Conservation (phyloP, 2,888 invertebrate genomes). For the Leptinotarsa juncta region DNA sequence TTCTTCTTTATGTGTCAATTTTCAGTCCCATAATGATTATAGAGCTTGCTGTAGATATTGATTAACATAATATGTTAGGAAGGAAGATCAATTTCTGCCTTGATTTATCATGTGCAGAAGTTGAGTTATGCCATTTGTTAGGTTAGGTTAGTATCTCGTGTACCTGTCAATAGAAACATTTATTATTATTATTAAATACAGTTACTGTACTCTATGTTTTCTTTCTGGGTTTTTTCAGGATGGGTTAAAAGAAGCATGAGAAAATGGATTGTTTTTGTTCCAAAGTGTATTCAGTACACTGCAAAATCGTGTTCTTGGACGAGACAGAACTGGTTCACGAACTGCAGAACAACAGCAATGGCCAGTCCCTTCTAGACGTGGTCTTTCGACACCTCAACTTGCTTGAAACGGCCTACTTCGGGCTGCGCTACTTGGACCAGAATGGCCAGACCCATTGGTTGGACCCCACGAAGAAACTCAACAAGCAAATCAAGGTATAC, state of each 20-base stretch:
- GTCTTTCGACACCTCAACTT: slow-evolving; percentile 94
- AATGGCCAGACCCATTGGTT: slow-evolving; percentile 98
- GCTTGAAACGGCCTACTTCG: slow-evolving; percentile 96
- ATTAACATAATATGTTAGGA: too few species aligned
- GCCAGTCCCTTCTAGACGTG: slow-evolving; percentile 90
- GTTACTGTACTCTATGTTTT: too few species aligned
- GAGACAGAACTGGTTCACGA: slow-evolving; percentile 91
- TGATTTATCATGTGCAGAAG: too few species aligned
- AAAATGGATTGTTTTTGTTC: slow-evolving; percentile 65
- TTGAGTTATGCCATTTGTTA: too few species aligned
- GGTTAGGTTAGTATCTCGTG: too few species aligned
- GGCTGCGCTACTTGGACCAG: slow-evolving; percentile 90
- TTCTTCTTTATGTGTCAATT: too few species aligned
- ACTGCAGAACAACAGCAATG: slow-evolving; percentile 89
- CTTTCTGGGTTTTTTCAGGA: not conserved
- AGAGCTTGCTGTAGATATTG: too few species aligned
- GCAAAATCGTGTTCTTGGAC: slow-evolving; percentile 89
- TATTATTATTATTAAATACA: too few species aligned
- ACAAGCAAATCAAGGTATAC: slow-evolving; percentile 78
- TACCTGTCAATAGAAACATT: too few species aligned
- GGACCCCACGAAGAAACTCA: slow-evolving; percentile 89
- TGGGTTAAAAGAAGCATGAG: not conserved
- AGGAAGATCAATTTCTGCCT: too few species aligned
- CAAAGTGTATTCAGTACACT: slow-evolving; percentile 64
- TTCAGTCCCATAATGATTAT: too few species aligned